These are phyloP conservation scores for Philhelius pedissequus DNA, from an alignment of 2,888 invertebrate species.

Conservation along the genomic window DNA sequence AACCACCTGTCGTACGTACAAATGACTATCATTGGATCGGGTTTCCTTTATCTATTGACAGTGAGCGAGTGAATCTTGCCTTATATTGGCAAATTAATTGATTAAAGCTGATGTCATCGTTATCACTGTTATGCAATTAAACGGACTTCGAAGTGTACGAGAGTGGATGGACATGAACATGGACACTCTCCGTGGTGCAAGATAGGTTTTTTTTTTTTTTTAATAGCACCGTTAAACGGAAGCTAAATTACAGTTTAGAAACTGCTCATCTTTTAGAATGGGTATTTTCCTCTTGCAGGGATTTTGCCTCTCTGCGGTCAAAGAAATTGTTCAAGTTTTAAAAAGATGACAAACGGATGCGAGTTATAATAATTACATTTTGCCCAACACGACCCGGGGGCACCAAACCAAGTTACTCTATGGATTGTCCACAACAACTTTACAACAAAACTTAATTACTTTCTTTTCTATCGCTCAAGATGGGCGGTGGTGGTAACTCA, in stretches of 20 bases:
- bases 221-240: constrained; percentile 49
- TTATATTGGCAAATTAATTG: constrained; percentile 49
- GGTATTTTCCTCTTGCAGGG: not conserved
- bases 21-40: not conserved
- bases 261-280: not conserved
- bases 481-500: not conserved
- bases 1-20: not conserved
- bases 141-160: not conserved
- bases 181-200: not conserved
- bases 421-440: not conserved
- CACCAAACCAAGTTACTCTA: not conserved
- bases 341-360: constrained; percentile 29
- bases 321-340: not conserved
- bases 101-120: constrained; percentile 53
- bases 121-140: constrained; percentile 53
- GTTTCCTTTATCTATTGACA: constrained; percentile 14
- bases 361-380: constrained; percentile 48
- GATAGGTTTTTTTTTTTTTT: not conserved
- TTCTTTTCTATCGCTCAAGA: constrained; percentile 16
- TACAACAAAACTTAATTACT: constrained; percentile 14
- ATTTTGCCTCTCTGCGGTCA: not conserved
- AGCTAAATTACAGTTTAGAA: constrained; percentile 20
- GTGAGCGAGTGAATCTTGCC: constrained; percentile 25
- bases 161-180: not conserved
- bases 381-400: constrained; percentile 50